Base-by-base conservation (phyloP, 2,113 vertebrate species). In the Hypomesus transpacificus region DNA sequence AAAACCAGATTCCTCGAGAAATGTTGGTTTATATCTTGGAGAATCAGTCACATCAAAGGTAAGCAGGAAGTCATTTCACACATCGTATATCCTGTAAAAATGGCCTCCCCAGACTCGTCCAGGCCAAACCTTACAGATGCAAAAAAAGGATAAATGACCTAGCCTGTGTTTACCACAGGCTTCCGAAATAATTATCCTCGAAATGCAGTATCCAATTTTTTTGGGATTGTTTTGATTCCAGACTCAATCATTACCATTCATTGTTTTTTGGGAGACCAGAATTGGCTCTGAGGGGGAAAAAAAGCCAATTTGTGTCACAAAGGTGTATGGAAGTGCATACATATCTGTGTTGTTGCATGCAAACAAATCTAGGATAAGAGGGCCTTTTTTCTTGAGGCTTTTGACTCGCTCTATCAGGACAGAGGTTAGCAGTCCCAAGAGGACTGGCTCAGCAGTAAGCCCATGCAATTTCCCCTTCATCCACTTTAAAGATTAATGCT, bases 401-500 rank as follows among this genome's bases (percentile, higher is more conserved):
- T 60, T 65, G 26, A 54, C 21, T 17, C 62, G 53, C 74, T 77
- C 50, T 71, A 73, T 17, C 64, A 59, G 78, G 68, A 14, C 74
- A 77, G 2, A 79, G 71, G 71, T 80, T 71, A 54, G 52, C 58
- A 60, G 72, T 80, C 76, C 72, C 79, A 24, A 8, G 58, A 62
- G 76, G 54, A 50, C 70, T 61, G 31, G 78, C 81, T 85, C 76
- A 85, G 74, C 77, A 63, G 68, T 58, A 73, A 75, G 69, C 54
- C 75, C 28, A 58, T 57, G 63, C 73, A 72, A 72, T 88, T 86
- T 83, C 57, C 66, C 52, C 54, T 62, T 70, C 77, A 87, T 84
- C 80, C 77, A 79, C 74, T 85, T 86, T 80, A 86, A 87, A 89
- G 82, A 87, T 87, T 84, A 74, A 88, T 86, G 31, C 79, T 84